Evolutionary conservation across 2,797 vertebrate genomes (phyloP).

Genomic region (Onychomys arenicola): DNA sequence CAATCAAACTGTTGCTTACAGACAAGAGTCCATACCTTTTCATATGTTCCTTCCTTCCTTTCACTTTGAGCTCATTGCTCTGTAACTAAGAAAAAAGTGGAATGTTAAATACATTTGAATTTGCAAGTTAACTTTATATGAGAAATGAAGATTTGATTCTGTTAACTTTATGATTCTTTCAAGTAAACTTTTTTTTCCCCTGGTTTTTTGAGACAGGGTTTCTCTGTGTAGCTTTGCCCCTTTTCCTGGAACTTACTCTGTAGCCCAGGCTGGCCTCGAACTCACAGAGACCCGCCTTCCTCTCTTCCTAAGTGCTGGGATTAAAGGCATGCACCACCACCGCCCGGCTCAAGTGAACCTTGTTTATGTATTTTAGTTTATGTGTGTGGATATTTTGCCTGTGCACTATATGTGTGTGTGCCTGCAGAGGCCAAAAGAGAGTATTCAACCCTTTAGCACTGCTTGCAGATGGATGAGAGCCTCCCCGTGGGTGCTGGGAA

Average conservation of each 20-base stretch:
- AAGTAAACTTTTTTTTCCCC: no score
- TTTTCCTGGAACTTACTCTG: no score
- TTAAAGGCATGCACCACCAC: no score
- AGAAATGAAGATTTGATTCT: constrained; percentile 50
- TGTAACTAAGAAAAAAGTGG: constrained; percentile 36
- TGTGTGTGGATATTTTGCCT: not conserved
- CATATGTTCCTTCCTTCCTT: constrained; percentile 38
- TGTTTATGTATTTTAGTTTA: not conserved
- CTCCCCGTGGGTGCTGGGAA: not conserved
- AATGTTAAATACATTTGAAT: constrained; percentile 28
- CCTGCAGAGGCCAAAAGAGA: not conserved
- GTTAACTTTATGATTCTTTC: constrained; percentile 52
- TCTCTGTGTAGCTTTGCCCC: no score
- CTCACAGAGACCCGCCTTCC: no score
- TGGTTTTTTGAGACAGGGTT: no score
- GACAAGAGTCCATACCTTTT: not conserved
- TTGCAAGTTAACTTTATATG: constrained; percentile 34
- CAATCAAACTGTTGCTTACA: constrained; percentile 40
- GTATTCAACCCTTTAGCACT: not conserved
- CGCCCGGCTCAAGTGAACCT: not conserved
- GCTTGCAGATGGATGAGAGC: not conserved
- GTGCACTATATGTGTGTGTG: not conserved
- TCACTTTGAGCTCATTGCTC: constrained; percentile 27
- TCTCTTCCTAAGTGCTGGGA: no score
- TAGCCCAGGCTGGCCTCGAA: no score